Conservation (phyloP, 2,113 vertebrate species). For the Rhynchomys soricoides region DNA sequence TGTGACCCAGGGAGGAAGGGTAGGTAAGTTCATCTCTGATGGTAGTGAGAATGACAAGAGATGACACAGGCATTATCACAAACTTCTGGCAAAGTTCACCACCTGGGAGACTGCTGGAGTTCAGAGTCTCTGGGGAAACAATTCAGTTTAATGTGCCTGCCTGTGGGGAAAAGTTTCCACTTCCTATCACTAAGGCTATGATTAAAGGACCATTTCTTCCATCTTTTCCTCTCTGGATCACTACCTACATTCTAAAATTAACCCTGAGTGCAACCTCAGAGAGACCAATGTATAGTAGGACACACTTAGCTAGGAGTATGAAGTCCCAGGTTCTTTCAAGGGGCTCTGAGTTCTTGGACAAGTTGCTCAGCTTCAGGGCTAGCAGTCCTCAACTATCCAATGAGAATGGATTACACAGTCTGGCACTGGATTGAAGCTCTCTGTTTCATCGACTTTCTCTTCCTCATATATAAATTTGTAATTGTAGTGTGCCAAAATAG, state of each 20-base stretch:
- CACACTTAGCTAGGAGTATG: not conserved
- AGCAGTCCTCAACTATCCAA: not conserved
- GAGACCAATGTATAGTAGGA: not conserved
- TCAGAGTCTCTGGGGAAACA: not conserved
- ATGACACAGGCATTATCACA: rapidly evolving
- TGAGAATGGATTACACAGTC: not conserved
- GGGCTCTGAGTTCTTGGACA: not conserved
- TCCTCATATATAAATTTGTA: not conserved
- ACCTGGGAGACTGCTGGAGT: not conserved
- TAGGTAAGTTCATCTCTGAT: not conserved
- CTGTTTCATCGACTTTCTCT: not conserved
- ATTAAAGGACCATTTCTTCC: not conserved
- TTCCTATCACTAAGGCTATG: not conserved
- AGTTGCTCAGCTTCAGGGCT: not conserved
- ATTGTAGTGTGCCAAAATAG: not conserved
- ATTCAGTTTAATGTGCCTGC: not conserved
- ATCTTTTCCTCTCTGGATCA: not conserved
- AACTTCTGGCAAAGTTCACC: not conserved
- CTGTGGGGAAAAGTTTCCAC: not conserved
- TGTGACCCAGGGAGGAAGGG: not conserved
- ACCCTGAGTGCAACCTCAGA: not conserved
- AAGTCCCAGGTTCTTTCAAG: not conserved
- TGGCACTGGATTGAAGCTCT: not conserved
- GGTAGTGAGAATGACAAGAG: not conserved
- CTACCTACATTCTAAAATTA: constrained; percentile 4